Evolutionary conservation across 2,797 vertebrate genomes (phyloP).

Genomic region (Anas georgica): DNA sequence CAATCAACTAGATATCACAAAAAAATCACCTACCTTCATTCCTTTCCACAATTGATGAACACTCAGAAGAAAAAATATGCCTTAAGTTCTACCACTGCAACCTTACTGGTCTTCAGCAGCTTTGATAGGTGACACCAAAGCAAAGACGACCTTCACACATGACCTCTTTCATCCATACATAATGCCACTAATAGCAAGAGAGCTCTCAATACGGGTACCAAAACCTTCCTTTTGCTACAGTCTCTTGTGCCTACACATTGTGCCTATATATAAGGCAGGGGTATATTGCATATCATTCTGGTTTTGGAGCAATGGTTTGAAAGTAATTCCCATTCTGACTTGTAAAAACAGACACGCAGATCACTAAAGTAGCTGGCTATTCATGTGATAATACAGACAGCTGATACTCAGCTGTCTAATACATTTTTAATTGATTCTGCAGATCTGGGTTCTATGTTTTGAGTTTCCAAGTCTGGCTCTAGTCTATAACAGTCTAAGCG

Average conservation of each 20-base stretch:
- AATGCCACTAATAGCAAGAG: neutral
- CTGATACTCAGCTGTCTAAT: neutral
- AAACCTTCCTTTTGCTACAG: neutral
- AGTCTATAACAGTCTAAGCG: neutral
- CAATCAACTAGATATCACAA: neutral
- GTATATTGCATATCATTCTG: neutral
- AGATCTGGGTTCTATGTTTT: neutral
- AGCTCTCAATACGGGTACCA: neutral
- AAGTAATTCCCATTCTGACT: neutral
- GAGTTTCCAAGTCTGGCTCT: neutral
- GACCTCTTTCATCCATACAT: neutral
- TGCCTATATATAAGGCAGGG: no score
- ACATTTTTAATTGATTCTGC: neutral
- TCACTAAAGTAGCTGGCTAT: neutral
- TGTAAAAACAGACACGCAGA: neutral
- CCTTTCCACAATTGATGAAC: neutral
- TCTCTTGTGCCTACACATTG: neutral
- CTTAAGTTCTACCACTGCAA: neutral
- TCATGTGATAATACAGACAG: neutral
- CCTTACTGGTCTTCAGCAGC: neutral
- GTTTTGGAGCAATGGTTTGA: neutral
- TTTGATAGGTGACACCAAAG: neutral
- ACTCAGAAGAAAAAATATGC: neutral
- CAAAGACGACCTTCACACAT: neutral
- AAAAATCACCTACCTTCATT: neutral